Conservation (phyloP, 2,888 invertebrate genomes). For the Chalcosyrphus nemorum region DNA sequence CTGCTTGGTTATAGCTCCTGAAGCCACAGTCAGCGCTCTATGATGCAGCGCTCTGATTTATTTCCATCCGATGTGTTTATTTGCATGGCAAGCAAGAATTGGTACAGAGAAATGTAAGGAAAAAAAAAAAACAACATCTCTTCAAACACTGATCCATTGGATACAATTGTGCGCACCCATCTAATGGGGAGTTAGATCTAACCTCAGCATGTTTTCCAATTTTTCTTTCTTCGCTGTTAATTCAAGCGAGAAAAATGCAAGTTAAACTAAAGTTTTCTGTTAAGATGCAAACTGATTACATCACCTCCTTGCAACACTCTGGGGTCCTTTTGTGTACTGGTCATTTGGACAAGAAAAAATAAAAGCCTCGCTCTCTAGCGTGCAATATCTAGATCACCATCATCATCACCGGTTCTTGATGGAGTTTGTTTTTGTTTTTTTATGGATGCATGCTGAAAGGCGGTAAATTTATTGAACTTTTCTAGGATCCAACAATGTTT, state of each 20-base stretch:
- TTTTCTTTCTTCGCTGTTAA: slow-evolving; percentile 17
- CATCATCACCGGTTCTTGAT: slow-evolving; percentile 36
- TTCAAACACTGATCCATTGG: slow-evolving; percentile 50
- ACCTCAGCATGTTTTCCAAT: neutral
- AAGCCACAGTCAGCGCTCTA: slow-evolving; percentile 47
- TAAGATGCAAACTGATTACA: slow-evolving; percentile 54
- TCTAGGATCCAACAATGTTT: slow-evolving; percentile 49
- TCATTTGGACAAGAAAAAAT: slow-evolving; percentile 31
- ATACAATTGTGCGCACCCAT: slow-evolving; percentile 58
- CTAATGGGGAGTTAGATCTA: slow-evolving; percentile 31
- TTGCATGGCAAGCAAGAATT: slow-evolving; percentile 63
- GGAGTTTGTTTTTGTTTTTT: slow-evolving; percentile 24
- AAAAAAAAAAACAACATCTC: slow-evolving; percentile 7
- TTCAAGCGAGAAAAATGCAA: slow-evolving; percentile 54
- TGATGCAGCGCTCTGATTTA: slow-evolving; percentile 71
- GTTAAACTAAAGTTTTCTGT: slow-evolving; percentile 13
- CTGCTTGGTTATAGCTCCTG: slow-evolving; percentile 37
- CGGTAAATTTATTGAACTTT: slow-evolving; percentile 64
- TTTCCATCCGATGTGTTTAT: slow-evolving; percentile 71
- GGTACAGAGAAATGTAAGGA: slow-evolving; percentile 14
- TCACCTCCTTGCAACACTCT: slow-evolving; percentile 45
- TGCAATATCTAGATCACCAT: slow-evolving; percentile 67
- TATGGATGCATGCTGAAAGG: slow-evolving; percentile 58
- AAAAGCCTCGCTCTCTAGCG: slow-evolving; percentile 42
- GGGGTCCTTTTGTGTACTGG: neutral